These are phyloP conservation scores for Sipha flava DNA, from an alignment of 1,140 invertebrate genomes.

Conservation along the genomic window DNA sequence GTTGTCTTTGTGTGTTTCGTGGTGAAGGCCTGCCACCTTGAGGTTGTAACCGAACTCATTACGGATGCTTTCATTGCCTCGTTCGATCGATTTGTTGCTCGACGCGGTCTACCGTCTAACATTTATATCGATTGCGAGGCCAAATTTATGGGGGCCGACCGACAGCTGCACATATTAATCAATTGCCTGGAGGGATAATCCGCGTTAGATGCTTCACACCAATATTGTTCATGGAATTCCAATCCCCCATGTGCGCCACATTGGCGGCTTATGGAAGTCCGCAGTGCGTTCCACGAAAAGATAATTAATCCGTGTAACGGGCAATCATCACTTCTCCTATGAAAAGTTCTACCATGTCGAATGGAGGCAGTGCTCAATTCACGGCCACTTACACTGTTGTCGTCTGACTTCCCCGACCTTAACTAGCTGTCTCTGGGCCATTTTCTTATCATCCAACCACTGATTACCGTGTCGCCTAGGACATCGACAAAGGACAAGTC, in stretches of 20 bases:
- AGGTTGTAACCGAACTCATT: not conserved
- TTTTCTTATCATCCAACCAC: slow-evolving; percentile 38
- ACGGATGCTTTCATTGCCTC: not conserved
- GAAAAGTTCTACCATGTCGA: slow-evolving; percentile 34
- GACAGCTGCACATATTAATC: too few relatives aligned
- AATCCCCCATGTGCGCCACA: slow-evolving; percentile 38
- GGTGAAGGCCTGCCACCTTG: too few relatives aligned
- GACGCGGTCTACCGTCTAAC: not conserved
- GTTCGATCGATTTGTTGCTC: too few relatives aligned
- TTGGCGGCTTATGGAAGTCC: slow-evolving; percentile 41
- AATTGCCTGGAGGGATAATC: too few relatives aligned
- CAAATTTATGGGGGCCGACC: not conserved
- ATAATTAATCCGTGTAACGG: slow-evolving; percentile 35
- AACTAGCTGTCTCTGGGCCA: slow-evolving; percentile 38
- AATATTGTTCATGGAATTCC: too few relatives aligned
- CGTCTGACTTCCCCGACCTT: slow-evolving; percentile 22
- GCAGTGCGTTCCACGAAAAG: slow-evolving; percentile 39
- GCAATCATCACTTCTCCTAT: slow-evolving; percentile 34
- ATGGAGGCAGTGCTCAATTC: slow-evolving; percentile 38
- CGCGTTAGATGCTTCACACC: too few relatives aligned
- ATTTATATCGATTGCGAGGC: not conserved
- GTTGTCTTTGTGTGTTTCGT: too few relatives aligned
- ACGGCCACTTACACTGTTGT: slow-evolving; percentile 34
- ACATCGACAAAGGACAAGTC: not conserved
- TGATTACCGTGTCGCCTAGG: slow-evolving; percentile 21